phyloP scores from a whole-genome alignment of 2,113 vertebrate genomes.

The Pterocles orientalis region DNA sequence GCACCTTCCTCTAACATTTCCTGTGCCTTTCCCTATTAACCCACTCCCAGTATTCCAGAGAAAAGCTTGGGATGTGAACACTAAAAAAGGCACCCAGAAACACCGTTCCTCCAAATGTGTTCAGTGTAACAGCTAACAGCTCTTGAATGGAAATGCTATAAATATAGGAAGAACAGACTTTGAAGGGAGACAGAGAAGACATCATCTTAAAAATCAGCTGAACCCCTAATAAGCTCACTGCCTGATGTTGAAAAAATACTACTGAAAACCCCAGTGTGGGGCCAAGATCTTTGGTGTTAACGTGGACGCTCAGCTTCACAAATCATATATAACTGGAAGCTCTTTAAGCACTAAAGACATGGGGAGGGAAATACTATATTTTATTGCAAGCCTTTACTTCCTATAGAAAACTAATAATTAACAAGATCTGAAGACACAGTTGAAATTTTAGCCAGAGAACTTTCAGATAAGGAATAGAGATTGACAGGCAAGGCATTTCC shows the following conservation, averaged over 20 bases:
- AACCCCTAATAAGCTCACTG: background rate
- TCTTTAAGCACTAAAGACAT: background rate
- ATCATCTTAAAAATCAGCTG: background rate
- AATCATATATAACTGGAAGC: background rate
- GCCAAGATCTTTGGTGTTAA: background rate
- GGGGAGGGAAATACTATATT: accelerated
- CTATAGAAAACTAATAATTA: background rate
- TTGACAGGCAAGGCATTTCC: slow-evolving; percentile 48
- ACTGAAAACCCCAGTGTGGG: background rate
- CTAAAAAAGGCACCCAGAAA: background rate
- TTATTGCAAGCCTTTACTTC: background rate
- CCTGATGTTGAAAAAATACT: background rate
- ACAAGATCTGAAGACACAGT: background rate
- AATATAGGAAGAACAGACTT: background rate
- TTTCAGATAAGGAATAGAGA: slow-evolving; percentile 34
- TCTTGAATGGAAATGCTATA: background rate
- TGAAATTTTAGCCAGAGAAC: slow-evolving; percentile 28
- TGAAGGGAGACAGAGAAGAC: background rate
- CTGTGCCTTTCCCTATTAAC: slow-evolving; percentile 57
- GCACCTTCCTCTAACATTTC: slow-evolving; percentile 75
- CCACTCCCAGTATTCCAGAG: background rate
- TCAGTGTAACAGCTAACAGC: background rate
- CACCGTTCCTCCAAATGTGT: background rate
- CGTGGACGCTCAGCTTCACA: background rate
- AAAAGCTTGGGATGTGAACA: background rate